Evolutionary conservation across 2,113 vertebrate species (phyloP), one percentile per base, ranked within the genome.

Genomic region (Pavo muticus): DNA sequence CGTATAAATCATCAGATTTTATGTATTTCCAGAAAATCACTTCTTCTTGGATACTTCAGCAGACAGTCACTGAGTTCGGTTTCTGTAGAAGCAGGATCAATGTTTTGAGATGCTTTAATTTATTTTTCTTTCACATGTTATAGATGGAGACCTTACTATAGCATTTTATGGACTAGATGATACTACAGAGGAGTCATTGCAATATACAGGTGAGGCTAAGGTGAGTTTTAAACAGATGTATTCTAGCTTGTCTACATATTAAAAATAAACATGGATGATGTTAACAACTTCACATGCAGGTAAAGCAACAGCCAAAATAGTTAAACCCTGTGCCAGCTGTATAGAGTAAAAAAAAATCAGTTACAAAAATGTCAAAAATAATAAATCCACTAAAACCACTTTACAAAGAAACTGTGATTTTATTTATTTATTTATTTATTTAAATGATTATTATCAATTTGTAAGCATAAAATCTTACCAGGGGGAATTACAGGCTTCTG

Each of bases 1-100:
- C 60, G 52, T 57, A 18, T 86, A 95, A 96, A 91, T 96, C 83
- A 95, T 92, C 83, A 54, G 83, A 84, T 80, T 90, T 91, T 90
- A 90, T 85, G 64, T 59, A 88, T 91, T 86, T 3, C 4, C 69
- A 93, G 67, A 95, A 94, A 91, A 89, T 63, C 47, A 82, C n/a
- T 94, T 81, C 23, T 60, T 57, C 50, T 85, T 50, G 37, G 61
- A 67, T 77, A 88, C 84, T 84, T 94, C 61, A 84, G 39, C 0
- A 0, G 69, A 80, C 39, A 86, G 37, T 44, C 57, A 90, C 40
- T 7, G 29, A 74, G 42, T 88, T 90, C 75, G 18, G 9, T 68
- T 81, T 88, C 75, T 78, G 37, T 27, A 77, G 85, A 91, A 91
- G 74, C 1, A 72, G 50, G 87, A 88, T 80, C 12, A 0, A 14